Base-by-base conservation (phyloP, 2,888 invertebrate species). In the Microdon myrmicae region DNA sequence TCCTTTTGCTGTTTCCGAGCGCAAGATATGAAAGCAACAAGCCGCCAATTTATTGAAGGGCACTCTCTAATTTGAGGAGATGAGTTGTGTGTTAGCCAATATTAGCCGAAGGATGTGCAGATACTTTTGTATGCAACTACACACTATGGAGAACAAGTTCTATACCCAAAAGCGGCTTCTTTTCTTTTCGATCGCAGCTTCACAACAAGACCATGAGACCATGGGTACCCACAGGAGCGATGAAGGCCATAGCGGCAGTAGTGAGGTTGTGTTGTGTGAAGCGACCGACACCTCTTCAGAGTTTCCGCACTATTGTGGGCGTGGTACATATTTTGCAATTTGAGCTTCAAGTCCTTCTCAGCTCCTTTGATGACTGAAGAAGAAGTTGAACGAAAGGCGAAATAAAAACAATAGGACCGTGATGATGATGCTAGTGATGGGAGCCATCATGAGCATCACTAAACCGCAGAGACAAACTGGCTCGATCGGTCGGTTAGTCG, bases 291-390 rank as follows among this genome's bases (percentile, higher is more conserved):
- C 67, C 67, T 67, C 47, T 68, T 67, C 67, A 61, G 58, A 53
- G 64, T 64, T 64, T 64, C 64, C 64, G 51, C 64, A 64, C 58
- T 43, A 25, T 43, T 64, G 64, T 64, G 58, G 76, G 76, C 76
- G 75, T 74, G 76, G 74, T 74, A 73, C 76, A 73, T 74, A 74
- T 76, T 74, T 76, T 74, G 76, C 74, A 76, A 74, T 74, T 75
- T 74, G 70, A 74, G 73, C 76, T 73, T 71, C 72, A 71, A 72
- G 70, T 72, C 73, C 55, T 60, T 59, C 49, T 73, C 74, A 72
- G 71, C 70, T 67, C 47, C 56, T 53, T 44, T 47, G 23, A 32
- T 23, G 26, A 37, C 32, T 14, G 31, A 44, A 19, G 9, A 14
- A 37, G 19, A 41, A 55, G 38, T 5, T 20, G 26, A 67, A 67